phyloP scores from a whole-genome alignment of 2,113 vertebrate genomes.

The Hypocryptadius cinnamomeus region DNA sequence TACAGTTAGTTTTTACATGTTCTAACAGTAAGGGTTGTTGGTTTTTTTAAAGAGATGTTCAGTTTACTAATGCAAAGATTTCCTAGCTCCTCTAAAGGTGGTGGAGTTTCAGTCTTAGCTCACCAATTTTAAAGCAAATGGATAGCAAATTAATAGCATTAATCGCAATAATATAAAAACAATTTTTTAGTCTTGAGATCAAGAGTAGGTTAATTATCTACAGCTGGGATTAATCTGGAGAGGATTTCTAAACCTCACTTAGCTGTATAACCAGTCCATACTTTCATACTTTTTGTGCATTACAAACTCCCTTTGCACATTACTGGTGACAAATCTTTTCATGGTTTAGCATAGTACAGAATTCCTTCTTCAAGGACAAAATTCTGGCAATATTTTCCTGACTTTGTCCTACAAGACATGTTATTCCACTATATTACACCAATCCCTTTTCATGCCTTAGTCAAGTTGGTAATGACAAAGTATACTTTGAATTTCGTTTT shows the following conservation, averaged over 20 bases:
- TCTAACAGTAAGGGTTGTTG: background rate
- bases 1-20: background rate
- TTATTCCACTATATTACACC: background rate
- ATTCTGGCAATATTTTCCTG: background rate
- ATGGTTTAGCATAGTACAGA: background rate
- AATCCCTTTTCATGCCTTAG: background rate
- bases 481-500: background rate
- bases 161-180: background rate
- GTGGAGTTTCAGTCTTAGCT: background rate
- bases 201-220: background rate
- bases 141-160: background rate
- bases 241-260: background rate
- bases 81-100: background rate
- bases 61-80: background rate
- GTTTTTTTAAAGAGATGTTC: background rate
- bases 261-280: background rate
- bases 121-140: background rate
- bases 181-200: background rate
- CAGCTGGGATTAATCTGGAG: background rate
- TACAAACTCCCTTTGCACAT: background rate
- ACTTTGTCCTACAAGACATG: background rate
- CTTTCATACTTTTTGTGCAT: background rate
- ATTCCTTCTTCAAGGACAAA: background rate
- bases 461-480: background rate
- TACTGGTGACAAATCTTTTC: background rate